Conservation (phyloP, 2,113 vertebrate genomes). For the Martes martes region DNA sequence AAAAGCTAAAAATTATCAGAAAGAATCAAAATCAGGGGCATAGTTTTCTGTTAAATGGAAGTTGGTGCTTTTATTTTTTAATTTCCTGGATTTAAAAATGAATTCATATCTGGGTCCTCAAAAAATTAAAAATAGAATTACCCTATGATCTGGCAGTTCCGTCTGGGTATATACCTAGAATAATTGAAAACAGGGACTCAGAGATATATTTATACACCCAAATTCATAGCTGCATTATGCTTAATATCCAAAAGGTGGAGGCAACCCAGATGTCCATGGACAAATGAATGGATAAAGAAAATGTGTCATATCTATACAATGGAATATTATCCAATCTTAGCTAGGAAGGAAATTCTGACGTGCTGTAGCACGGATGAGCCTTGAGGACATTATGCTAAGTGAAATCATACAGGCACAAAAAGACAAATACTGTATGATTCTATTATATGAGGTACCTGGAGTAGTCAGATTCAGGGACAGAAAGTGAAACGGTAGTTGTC, state of each 20-base stretch:
- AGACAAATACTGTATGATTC: background rate
- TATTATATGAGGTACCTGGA: background rate
- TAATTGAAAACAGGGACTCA: background rate
- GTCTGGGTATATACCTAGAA: background rate
- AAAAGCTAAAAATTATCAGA: conserved; percentile 5
- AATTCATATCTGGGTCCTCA: background rate
- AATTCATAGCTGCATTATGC: background rate
- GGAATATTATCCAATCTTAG: background rate
- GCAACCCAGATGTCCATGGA: background rate
- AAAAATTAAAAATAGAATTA: conserved; percentile 6
- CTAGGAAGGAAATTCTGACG: background rate
- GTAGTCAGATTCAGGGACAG: background rate
- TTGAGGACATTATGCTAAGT: background rate
- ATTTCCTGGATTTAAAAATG: conserved; percentile 36
- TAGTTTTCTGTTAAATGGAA: conserved; percentile 12
- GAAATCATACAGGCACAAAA: background rate
- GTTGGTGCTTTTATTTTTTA: background rate
- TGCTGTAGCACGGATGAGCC: background rate
- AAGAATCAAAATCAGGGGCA: background rate
- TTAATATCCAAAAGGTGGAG: background rate
- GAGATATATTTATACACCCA: background rate
- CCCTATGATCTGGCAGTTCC: background rate
- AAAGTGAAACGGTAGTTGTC: background rate
- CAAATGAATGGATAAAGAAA: background rate
- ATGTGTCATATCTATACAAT: background rate